Conservation (phyloP, 2,797 vertebrate species). For the Myotis myotis region DNA sequence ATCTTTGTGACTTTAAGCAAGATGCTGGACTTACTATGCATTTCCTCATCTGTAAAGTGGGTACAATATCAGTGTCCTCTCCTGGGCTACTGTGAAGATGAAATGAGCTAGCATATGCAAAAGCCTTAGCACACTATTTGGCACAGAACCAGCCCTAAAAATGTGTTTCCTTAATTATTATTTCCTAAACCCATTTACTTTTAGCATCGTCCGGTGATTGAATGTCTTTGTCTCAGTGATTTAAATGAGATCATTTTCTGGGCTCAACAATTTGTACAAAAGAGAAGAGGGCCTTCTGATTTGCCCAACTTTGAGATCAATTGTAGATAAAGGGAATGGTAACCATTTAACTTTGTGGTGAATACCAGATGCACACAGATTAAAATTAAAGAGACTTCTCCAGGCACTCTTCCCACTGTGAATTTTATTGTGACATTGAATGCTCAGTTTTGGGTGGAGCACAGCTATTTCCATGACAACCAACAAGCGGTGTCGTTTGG, state of each 20-base stretch:
- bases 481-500: background rate
- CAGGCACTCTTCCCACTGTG: background rate
- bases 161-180: background rate
- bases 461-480: constrained; percentile 60
- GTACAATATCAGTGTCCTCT: background rate
- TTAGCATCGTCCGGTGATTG: background rate
- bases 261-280: background rate
- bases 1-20: background rate
- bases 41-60: background rate
- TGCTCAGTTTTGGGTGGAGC: constrained; percentile 5
- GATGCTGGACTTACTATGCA: background rate
- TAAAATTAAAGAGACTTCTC: constrained; percentile 43
- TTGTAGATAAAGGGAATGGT: background rate
- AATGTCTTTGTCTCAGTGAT: background rate
- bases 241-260: background rate
- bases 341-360: background rate
- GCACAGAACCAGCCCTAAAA: background rate
- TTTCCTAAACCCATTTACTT: background rate
- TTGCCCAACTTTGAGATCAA: background rate
- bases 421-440: constrained; percentile 43
- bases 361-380: constrained; percentile 8
- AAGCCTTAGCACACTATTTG: background rate
- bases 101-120: background rate
- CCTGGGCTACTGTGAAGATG: background rate
- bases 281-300: background rate